These are phyloP conservation scores for Egretta garzetta DNA, from an alignment of 2,113 vertebrate genomes.

Conservation along the genomic window DNA sequence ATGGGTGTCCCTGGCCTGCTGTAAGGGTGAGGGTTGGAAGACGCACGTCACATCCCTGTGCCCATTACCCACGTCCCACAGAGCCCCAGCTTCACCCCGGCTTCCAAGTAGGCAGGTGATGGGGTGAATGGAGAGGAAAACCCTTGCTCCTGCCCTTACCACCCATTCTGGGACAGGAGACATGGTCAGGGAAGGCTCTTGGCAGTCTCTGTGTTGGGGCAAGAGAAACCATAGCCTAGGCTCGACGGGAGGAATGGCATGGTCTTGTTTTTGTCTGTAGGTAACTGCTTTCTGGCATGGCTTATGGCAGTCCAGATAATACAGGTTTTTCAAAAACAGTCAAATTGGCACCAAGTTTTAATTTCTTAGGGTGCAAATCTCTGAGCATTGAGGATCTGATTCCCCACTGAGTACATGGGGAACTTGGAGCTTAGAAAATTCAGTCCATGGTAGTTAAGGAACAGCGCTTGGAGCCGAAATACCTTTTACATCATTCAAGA, in stretches of 20 bases:
- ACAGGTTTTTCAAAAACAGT: neutral
- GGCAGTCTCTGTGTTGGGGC: fast-evolving
- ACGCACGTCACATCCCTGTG: fast-evolving
- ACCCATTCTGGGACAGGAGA: neutral
- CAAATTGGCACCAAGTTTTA: neutral
- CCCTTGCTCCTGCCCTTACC: neutral
- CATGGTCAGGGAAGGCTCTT: neutral
- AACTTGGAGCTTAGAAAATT: neutral
- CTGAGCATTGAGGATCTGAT: fast-evolving
- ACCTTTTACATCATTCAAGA: neutral
- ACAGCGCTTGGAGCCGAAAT: neutral
- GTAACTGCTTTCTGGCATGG: neutral
- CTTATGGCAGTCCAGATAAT: neutral
- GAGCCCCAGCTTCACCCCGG: neutral
- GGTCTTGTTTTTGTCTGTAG: neutral
- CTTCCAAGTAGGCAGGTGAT: neutral
- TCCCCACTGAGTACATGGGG: neutral
- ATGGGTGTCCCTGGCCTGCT: neutral
- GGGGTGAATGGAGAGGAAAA: neutral
- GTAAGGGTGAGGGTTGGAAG: neutral
- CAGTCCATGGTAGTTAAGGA: neutral
- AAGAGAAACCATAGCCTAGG: neutral
- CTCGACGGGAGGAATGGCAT: neutral
- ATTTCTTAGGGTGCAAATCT: neutral
- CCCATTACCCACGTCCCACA: fast-evolving